Conservation (phyloP, 64 coral and sea anemone species). For the Porites australiensis region DNA sequence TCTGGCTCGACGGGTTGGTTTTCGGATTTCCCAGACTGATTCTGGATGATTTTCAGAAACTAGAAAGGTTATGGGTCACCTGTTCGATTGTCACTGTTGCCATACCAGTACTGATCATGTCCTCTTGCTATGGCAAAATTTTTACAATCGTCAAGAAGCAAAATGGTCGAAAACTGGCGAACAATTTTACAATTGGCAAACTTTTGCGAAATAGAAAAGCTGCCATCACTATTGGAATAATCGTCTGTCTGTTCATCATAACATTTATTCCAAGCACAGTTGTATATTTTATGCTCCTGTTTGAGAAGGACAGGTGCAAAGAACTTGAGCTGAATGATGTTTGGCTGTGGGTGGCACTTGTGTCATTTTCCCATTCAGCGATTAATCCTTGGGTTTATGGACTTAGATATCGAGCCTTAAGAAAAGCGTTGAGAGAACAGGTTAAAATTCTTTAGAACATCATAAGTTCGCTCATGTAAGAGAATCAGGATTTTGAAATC, state of each 20-base stretch:
- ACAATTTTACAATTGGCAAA: neutral
- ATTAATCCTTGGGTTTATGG: conserved; percentile 34
- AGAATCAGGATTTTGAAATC: no score
- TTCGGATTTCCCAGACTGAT: conserved; percentile 4
- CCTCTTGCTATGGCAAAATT: neutral
- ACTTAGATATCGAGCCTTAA: neutral
- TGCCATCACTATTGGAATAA: neutral
- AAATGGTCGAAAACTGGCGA: neutral
- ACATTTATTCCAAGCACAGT: neutral
- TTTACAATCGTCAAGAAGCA: neutral
- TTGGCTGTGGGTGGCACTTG: conserved; percentile 20
- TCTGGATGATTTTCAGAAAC: neutral
- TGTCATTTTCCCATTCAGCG: conserved; percentile 13
- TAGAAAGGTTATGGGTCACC: neutral
- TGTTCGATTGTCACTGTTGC: conserved; percentile 22
- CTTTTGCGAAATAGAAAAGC: neutral
- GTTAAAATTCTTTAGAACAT: neutral
- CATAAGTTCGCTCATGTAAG: neutral
- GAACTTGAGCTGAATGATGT: conserved; percentile 6
- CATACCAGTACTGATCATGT: neutral
- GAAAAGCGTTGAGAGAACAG: neutral
- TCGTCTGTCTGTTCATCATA: neutral
- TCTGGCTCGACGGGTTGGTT: neutral
- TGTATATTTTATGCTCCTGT: conserved; percentile 35
- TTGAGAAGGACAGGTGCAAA: conserved; percentile 1